Conservation (phyloP, 2,797 vertebrate genomes). For the Coendou prehensilis region DNA sequence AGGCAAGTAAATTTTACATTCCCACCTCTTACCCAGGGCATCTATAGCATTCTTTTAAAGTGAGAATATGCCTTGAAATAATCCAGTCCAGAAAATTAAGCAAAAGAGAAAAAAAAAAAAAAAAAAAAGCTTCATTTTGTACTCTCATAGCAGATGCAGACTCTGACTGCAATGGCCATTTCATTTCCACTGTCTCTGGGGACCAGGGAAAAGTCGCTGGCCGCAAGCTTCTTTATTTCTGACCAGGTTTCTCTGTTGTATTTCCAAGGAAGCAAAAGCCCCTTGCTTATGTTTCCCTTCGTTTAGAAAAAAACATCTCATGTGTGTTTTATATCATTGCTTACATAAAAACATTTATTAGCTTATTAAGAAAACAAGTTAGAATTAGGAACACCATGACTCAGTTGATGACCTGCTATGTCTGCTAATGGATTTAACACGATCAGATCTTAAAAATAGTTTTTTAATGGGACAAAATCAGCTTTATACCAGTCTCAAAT, state of each 20-base stretch:
- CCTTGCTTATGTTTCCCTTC: neutral
- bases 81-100: constrained; percentile 38
- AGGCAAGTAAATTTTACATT: neutral
- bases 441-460: constrained; percentile 17
- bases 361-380: constrained; percentile 50
- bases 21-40: neutral
- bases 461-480: constrained; percentile 35
- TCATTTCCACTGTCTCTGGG: constrained; percentile 29
- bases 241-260: neutral
- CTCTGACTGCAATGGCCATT: neutral
- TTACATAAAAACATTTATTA: constrained; percentile 33
- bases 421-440: constrained; percentile 41
- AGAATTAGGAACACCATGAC: neutral
- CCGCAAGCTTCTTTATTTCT: neutral
- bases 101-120: neutral
- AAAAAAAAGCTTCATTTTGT: neutral
- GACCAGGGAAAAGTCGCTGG: neutral
- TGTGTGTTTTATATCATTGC: neutral
- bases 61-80: neutral
- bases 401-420: neutral
- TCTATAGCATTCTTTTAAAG: neutral
- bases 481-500: neutral
- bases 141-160: neutral
- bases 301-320: neutral
- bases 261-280: constrained; percentile 42